Percentiles rank a stretch among this genome's conserved stretches.
Evolutionary conservation across 2,888 invertebrate species (phyloP).

Genomic region (Pocota personata): DNA sequence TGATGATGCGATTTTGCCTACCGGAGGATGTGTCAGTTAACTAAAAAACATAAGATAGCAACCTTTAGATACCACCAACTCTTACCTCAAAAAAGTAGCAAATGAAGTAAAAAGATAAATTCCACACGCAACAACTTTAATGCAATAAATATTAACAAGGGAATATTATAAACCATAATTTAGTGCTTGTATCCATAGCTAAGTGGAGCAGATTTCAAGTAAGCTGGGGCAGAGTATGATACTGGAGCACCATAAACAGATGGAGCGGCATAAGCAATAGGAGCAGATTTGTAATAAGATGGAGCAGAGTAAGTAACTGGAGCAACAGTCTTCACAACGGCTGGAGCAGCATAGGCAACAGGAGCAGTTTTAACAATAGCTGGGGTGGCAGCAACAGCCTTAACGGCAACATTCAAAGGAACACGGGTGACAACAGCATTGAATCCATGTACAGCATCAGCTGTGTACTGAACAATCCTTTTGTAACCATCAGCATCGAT

Average conservation of each 20-base stretch:
- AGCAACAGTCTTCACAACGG: conserved; percentile 40
- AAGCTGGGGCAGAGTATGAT: conserved; percentile 70
- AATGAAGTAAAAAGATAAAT: background rate
- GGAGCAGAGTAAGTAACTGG: conserved; percentile 49
- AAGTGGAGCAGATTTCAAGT: conserved; percentile 41
- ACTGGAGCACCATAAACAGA: conserved; percentile 70
- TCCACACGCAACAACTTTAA: conserved; percentile 7
- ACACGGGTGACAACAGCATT: conserved; percentile 75
- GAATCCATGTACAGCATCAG: conserved; percentile 75
- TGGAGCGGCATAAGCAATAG: conserved; percentile 71
- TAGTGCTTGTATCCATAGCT: conserved; percentile 41
- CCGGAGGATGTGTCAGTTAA: too few relatives aligned
- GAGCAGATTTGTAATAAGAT: conserved; percentile 28
- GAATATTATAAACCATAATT: background rate
- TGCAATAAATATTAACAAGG: conserved; percentile 37
- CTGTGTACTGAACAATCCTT: conserved; percentile 75
- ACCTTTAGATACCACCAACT: too few relatives aligned
- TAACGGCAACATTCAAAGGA: conserved; percentile 62
- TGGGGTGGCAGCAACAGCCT: conserved; percentile 64
- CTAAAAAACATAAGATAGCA: too few relatives aligned
- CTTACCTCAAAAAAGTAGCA: background rate
- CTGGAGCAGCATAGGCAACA: conserved; percentile 57
- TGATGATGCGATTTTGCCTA: too few relatives aligned
- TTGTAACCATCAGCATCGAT: conserved; percentile 76
- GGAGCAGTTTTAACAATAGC: conserved; percentile 46